A percentile compares a stretch with the other conserved stretches of the same genome.
phyloP scores from a whole-genome alignment of 2,797 vertebrate genomes.

The Premnoplex brunnescens region DNA sequence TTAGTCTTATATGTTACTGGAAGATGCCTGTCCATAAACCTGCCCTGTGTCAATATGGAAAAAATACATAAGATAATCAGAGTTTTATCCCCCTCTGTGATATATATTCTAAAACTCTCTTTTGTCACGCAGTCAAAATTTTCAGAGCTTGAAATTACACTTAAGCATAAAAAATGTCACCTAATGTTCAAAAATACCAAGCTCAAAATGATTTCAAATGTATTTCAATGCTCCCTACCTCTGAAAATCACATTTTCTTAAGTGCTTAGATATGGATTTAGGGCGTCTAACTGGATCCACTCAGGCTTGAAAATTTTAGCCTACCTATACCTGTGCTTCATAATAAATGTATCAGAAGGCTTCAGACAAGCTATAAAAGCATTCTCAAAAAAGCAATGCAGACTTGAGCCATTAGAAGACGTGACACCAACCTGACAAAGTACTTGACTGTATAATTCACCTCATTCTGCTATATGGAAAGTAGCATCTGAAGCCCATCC shows the following conservation, averaged over 20 bases:
- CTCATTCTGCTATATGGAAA: not conserved
- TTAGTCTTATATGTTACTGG: not conserved
- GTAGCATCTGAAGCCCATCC: not conserved
- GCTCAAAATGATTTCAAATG: not conserved
- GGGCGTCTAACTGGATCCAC: not conserved
- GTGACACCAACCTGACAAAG: not conserved
- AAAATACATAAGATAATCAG: not conserved
- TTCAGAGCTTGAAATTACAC: conserved; percentile 37
- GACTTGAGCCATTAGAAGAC: not conserved
- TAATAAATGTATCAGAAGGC: conserved; percentile 47
- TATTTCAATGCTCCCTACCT: not conserved
- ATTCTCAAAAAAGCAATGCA: not conserved
- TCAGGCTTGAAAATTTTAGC: conserved; percentile 44
- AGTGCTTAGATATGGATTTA: conserved; percentile 32
- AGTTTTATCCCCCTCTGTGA: not conserved
- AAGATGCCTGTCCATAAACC: not conserved
- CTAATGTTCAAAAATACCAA: not conserved
- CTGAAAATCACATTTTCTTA: conserved; percentile 29
- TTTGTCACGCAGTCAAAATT: not conserved
- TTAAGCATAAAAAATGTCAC: conserved; percentile 8
- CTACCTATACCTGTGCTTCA: conserved; percentile 22
- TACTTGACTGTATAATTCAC: not conserved
- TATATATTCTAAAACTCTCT: not conserved
- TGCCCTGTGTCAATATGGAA: not conserved
- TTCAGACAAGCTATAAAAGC: conserved; percentile 37